Base-by-base conservation (phyloP, 2,888 invertebrate genomes). In the Drosophila meridionalis region DNA sequence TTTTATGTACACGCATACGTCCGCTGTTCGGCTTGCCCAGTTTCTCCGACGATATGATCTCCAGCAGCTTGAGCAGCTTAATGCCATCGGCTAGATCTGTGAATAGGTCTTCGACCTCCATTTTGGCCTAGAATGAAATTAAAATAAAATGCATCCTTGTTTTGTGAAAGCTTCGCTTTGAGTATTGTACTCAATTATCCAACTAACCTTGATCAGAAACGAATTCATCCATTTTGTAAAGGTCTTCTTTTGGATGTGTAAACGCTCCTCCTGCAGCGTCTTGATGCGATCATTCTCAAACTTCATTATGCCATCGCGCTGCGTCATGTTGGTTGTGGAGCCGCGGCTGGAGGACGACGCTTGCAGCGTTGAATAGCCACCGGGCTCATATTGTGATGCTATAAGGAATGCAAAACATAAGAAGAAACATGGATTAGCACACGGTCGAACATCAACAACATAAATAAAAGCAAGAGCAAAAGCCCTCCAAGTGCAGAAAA, bases 161-260 rank as follows among this genome's bases (percentile, higher is more conserved):
- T 30, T 20, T 52, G 45, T 28, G 65, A 50, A 61, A 65, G 56
- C 69, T 45, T 32, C 4, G 14, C 30, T 43, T 12, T 6, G 20
- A 20, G 20, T 20, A 20, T 20, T 20, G 40, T 12, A 32, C 3
- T 40, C 30, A 34, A 9, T n/a, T 30, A 3, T 8, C 8, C 4
- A 12, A 73, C 80, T 83, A 91, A 98, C 98, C 96, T 98, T 98
- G 92, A 97, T 96, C 90, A 99, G 94, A 94, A 98, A 98, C 28
- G 98, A 98, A 94, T 99, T 99, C 96, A 99, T 97, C 99, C 99
- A 99, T 98, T 99, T 99, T 89, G 99, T 99, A 94, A 99, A 99
- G 38, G 99, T 99, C 94, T 99, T 99, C 95, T 99, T 99, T 94
- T 99, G 99, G 87, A 99, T 99, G 94, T 98, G 97, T 80, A 99